Evolutionary conservation across 2,888 invertebrate species (phyloP).

Genomic region (Lasius platythorax): DNA sequence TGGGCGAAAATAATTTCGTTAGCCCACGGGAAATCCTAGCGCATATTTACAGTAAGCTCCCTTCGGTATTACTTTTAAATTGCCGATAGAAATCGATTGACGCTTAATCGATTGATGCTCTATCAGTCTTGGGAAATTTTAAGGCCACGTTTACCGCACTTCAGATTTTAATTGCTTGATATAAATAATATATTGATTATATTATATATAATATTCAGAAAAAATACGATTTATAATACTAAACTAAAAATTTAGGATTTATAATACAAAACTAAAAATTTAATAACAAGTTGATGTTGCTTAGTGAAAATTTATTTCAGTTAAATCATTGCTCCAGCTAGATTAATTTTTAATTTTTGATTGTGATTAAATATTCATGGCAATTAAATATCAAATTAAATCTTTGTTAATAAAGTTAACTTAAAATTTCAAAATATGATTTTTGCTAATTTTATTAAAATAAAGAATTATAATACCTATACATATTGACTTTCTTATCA

Average conservation of each 20-base stretch:
- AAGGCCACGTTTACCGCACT: background rate
- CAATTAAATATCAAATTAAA: constrained; percentile 2
- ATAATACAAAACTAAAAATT: constrained; percentile 2
- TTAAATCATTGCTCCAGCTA: background rate
- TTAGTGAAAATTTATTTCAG: background rate
- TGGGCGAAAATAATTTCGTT: constrained; percentile 5
- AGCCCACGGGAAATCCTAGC: background rate
- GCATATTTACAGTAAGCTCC: background rate
- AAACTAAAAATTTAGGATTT: too few species aligned
- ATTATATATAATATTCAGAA: too few species aligned
- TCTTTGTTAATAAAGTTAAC: background rate
- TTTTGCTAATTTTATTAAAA: background rate
- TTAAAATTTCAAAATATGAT: background rate
- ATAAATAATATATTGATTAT: background rate
- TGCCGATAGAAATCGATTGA: background rate
- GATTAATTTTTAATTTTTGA: background rate
- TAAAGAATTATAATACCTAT: background rate
- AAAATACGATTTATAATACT: too few species aligned
- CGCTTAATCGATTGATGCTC: background rate
- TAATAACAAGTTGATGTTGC: background rate
- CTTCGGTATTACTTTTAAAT: background rate
- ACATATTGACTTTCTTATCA: background rate
- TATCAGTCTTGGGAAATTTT: background rate
- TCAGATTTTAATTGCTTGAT: background rate
- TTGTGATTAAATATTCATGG: background rate